A percentile compares a stretch with the other conserved stretches of the same genome.
phyloP scores from a whole-genome alignment of 2,888 invertebrate genomes.

The Imbricaverruca yamaguchii region DNA sequence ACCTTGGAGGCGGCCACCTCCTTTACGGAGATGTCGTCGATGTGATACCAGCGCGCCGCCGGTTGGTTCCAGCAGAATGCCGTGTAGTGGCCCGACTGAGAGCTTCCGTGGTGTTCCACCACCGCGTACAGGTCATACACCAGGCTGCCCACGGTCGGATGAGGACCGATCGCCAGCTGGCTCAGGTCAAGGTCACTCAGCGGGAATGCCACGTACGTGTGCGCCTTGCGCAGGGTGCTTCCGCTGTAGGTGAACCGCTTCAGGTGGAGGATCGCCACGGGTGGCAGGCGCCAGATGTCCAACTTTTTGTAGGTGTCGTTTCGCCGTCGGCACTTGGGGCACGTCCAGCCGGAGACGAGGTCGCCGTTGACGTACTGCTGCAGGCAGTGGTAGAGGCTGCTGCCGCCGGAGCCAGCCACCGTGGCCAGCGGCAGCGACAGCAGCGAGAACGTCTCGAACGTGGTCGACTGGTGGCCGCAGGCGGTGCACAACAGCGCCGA shows the following conservation, averaged over 20 bases:
- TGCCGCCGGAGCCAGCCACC: slow-evolving; percentile 27
- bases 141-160: neutral
- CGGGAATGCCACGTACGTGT: neutral
- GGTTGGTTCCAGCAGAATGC: slow-evolving; percentile 58
- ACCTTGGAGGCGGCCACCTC: slow-evolving; percentile 53
- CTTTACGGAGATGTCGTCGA: slow-evolving; percentile 78
- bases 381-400: slow-evolving; percentile 27
- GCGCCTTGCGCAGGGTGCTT: neutral
- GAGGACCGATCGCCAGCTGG: slow-evolving; percentile 2
- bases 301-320: slow-evolving; percentile 74
- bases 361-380: slow-evolving; percentile 31
- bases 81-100: slow-evolving; percentile 88
- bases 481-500: slow-evolving; percentile 68
- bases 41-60: slow-evolving; percentile 72
- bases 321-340: slow-evolving; percentile 68
- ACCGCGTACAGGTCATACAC: slow-evolving; percentile 71
- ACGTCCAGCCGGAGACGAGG: slow-evolving; percentile 61
- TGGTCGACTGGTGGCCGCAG: slow-evolving; percentile 67
- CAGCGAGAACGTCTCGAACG: slow-evolving; percentile 80
- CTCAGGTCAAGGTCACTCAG: neutral
- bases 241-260: slow-evolving; percentile 52
- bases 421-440: slow-evolving; percentile 70
- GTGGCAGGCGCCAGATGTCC: slow-evolving; percentile 74
- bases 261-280: slow-evolving; percentile 73
- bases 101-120: slow-evolving; percentile 83